Evolutionary conservation across 1,140 invertebrate species (phyloP).

Genomic region (Octopus sinensis): DNA sequence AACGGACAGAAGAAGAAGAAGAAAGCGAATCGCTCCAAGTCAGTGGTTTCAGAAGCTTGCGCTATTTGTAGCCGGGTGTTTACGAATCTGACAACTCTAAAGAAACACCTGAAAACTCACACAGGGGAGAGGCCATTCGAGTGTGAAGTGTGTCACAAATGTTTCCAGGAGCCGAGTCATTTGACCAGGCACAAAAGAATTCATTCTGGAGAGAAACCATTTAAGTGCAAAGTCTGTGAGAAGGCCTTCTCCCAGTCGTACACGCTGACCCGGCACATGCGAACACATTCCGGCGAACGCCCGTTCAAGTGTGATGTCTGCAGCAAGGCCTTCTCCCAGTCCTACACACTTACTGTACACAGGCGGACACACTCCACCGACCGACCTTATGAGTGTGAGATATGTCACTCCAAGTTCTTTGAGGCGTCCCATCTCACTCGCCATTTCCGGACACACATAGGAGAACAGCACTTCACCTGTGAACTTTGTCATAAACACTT

Average conservation of each 20-base stretch:
- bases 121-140: conserved; percentile 57
- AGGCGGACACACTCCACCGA: conserved; percentile 54
- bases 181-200: conserved; percentile 86
- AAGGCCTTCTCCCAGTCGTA: conserved; percentile 25
- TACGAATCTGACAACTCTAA: conserved; percentile 60
- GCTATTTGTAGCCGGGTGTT: conserved; percentile 42
- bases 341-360: conserved; percentile 53
- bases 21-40: conserved; percentile 6
- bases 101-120: conserved; percentile 70
- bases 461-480: conserved; percentile 7
- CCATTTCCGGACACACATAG: conserved; percentile 7
- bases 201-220: conserved; percentile 75
- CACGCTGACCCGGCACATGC: conserved; percentile 23
- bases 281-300: conserved; percentile 29
- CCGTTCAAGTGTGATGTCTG: conserved; percentile 39
- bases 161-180: conserved; percentile 90
- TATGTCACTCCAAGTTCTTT: conserved; percentile 33
- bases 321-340: conserved; percentile 54
- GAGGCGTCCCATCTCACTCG: conserved; percentile 4
- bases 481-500: conserved; percentile 10
- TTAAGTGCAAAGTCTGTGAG: conserved; percentile 33
- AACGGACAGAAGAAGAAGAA: background rate
- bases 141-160: conserved; percentile 59
- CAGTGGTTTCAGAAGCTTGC: conserved; percentile 3
- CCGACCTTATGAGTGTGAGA: conserved; percentile 53